Percentiles rank a stretch among this genome's conserved stretches.
These are phyloP conservation scores for Platycheirus albimanus DNA, from an alignment of 2,888 invertebrate species.

Conservation along the genomic window DNA sequence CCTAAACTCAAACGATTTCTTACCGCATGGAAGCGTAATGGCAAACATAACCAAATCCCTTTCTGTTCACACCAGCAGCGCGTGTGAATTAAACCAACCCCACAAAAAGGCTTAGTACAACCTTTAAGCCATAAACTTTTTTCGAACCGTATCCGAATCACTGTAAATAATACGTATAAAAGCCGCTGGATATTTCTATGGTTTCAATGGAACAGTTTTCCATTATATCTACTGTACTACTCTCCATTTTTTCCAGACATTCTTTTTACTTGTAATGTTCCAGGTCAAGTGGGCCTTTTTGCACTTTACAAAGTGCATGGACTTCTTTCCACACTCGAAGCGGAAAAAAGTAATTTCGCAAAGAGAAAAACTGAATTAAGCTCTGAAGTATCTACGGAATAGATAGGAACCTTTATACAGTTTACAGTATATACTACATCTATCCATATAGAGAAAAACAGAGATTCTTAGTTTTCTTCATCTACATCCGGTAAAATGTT, in stretches of 20 bases:
- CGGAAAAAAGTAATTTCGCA: conserved; percentile 72
- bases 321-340: conserved; percentile 66
- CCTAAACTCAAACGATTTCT: too few relatives aligned
- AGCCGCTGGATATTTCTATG: conserved; percentile 57
- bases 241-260: neutral
- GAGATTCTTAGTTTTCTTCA: conserved; percentile 49
- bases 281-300: conserved; percentile 70
- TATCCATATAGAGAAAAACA: too few relatives aligned
- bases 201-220: conserved; percentile 42
- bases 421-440: too few relatives aligned
- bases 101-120: too few relatives aligned
- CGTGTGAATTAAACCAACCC: too few relatives aligned
- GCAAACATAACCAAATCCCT: too few relatives aligned
- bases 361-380: conserved; percentile 73
- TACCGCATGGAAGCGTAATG: too few relatives aligned
- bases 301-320: conserved; percentile 61
- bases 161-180: too few relatives aligned
- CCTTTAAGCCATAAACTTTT: too few relatives aligned
- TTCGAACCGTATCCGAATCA: too few relatives aligned
- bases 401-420: too few relatives aligned
- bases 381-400: conserved; percentile 38
- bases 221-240: conserved; percentile 24
- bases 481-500: conserved; percentile 71
- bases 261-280: conserved; percentile 46
- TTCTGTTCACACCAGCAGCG: too few relatives aligned